Conservation (phyloP, 1,140 invertebrate genomes). For the Heliothis virescens region DNA sequence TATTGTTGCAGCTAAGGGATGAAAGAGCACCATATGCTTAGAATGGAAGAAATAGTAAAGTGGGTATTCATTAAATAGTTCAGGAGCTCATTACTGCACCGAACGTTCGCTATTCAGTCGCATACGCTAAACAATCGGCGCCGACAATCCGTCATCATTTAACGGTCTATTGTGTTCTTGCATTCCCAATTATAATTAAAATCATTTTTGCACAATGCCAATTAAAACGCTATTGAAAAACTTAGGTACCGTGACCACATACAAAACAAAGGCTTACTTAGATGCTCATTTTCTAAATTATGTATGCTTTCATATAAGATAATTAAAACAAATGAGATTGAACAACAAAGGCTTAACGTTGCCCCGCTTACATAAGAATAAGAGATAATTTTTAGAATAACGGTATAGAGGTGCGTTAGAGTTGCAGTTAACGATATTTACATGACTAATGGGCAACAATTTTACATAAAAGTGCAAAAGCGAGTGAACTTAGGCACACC, state of each 20-base stretch:
- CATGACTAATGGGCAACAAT: slow-evolving; percentile 79
- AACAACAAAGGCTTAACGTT: slow-evolving; percentile 19
- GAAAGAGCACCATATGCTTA: slow-evolving; percentile 48
- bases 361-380: slow-evolving; percentile 48
- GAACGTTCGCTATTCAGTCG: slow-evolving; percentile 70
- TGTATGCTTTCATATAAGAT: slow-evolving; percentile 33
- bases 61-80: slow-evolving; percentile 66
- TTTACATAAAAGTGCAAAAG: slow-evolving; percentile 83
- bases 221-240: slow-evolving; percentile 50
- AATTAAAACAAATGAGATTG: slow-evolving; percentile 44
- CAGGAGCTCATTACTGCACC: slow-evolving; percentile 71
- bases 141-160: slow-evolving; percentile 69
- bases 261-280: slow-evolving; percentile 27
- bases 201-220: slow-evolving; percentile 58
- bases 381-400: slow-evolving; percentile 55
- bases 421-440: slow-evolving; percentile 80
- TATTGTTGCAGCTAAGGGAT: not conserved
- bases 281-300: slow-evolving; percentile 35
- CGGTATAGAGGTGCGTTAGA: slow-evolving; percentile 51
- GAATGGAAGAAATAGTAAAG: slow-evolving; percentile 53
- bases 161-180: slow-evolving; percentile 66
- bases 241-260: slow-evolving; percentile 13
- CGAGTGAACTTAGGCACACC: slow-evolving; percentile 78
- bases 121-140: slow-evolving; percentile 66
- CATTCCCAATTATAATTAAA: slow-evolving; percentile 68